phyloP scores from a whole-genome alignment of 2,888 invertebrate genomes.

The Brachyptera risi region DNA sequence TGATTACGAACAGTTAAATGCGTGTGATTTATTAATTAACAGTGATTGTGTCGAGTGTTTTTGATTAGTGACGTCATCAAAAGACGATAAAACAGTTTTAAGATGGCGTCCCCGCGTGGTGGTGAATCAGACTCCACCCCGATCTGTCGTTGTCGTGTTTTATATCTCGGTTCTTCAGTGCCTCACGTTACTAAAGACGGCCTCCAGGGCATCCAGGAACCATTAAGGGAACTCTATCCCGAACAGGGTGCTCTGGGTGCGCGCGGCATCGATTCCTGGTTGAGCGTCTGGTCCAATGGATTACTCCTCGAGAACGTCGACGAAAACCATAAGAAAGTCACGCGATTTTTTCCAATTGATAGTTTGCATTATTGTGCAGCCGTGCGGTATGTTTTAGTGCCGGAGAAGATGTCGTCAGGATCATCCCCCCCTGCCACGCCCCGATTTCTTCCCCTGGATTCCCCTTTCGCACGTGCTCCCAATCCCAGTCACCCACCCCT shows the following conservation, averaged over 20 bases:
- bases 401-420: constrained; percentile 47
- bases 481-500: constrained; percentile 93
- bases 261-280: constrained; percentile 91
- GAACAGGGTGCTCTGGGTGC: constrained; percentile 86
- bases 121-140: constrained; percentile 72
- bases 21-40: no score
- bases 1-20: no score
- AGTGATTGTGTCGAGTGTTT: not conserved
- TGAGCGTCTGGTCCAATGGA: constrained; percentile 96
- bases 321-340: constrained; percentile 89
- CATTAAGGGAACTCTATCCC: constrained; percentile 91
- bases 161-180: constrained; percentile 94
- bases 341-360: constrained; percentile 93
- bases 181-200: constrained; percentile 98
- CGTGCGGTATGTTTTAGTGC: constrained; percentile 76
- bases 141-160: constrained; percentile 92
- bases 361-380: constrained; percentile 94
- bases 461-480: constrained; percentile 90
- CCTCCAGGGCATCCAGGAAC: constrained; percentile 95
- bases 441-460: constrained; percentile 90
- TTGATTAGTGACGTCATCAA: not conserved
- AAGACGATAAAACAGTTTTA: no score
- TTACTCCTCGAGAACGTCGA: constrained; percentile 93
- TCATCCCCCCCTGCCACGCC: constrained; percentile 63
- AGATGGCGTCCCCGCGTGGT: constrained; percentile 41